Evolutionary conservation across 2,888 invertebrate genomes (phyloP).

Genomic region (Sicus ferrugineus): DNA sequence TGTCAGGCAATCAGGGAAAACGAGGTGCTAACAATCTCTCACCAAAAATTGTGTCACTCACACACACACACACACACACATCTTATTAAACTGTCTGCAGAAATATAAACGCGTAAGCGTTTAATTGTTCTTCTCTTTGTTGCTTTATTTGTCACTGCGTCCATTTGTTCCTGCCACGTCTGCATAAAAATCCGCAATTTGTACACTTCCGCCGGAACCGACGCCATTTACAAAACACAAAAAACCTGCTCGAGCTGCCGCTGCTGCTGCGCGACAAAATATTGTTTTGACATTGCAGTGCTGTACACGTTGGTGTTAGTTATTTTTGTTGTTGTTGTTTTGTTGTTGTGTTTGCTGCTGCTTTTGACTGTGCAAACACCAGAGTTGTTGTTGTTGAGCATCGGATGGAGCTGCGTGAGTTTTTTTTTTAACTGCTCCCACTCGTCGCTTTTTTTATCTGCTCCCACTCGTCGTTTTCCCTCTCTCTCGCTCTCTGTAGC

Average conservation of each 20-base stretch:
- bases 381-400: background rate
- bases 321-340: conserved; percentile 1
- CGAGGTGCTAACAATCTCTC: conserved; percentile 22
- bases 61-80: background rate
- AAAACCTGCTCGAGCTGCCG: background rate
- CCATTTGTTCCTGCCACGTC: conserved; percentile 8
- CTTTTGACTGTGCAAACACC: background rate
- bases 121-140: background rate
- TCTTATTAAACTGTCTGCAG: background rate
- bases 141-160: background rate
- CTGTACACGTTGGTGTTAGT: background rate
- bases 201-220: conserved; percentile 27
- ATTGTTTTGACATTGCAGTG: background rate
- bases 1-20: conserved; percentile 8
- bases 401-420: conserved; percentile 14
- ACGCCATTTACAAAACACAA: conserved; percentile 1
- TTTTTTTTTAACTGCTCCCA: background rate
- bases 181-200: conserved; percentile 26
- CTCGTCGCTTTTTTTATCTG: conserved; percentile 11
- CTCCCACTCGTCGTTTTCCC: background rate
- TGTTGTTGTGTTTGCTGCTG: background rate
- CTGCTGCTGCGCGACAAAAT: background rate
- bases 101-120: background rate
- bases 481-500: background rate
- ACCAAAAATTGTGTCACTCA: conserved; percentile 25